phyloP scores from a whole-genome alignment of 2,113 vertebrate species.

The Centropus bengalensis region DNA sequence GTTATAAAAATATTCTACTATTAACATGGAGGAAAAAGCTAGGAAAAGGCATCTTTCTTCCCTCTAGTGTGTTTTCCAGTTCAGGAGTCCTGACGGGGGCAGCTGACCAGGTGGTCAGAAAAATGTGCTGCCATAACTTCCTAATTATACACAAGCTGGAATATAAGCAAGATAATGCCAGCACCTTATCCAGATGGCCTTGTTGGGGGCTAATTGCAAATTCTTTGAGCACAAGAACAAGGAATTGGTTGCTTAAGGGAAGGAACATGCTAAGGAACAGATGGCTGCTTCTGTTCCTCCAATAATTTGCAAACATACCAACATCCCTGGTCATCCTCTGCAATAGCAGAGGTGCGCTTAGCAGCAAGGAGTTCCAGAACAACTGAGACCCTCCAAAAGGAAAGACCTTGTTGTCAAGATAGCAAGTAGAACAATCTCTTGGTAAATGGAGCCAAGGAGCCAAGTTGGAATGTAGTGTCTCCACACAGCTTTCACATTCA shows the following conservation, averaged over 20 bases:
- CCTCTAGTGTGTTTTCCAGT: neutral
- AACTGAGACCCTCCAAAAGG: neutral
- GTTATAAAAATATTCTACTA: neutral
- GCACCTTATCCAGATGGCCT: constrained; percentile 29
- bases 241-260: constrained; percentile 56
- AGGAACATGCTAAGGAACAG: constrained; percentile 48
- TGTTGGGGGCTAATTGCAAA: constrained; percentile 51
- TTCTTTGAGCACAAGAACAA: constrained; percentile 34
- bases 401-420: neutral
- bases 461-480: neutral
- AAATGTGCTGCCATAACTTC: constrained; percentile 6
- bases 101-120: constrained; percentile 4
- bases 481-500: neutral
- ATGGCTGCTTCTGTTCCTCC: constrained; percentile 28
- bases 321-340: constrained; percentile 19
- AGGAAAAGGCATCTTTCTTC: neutral
- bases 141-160: neutral
- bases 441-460: neutral
- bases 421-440: neutral
- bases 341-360: neutral
- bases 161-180: neutral
- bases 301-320: neutral
- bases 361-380: neutral
- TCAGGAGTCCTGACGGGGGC: neutral
- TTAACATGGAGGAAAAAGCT: neutral